Evolutionary conservation across 2,888 invertebrate species (phyloP), one percentile per base, ranked within the genome.

Genomic region (Podotricha telesiphe): DNA sequence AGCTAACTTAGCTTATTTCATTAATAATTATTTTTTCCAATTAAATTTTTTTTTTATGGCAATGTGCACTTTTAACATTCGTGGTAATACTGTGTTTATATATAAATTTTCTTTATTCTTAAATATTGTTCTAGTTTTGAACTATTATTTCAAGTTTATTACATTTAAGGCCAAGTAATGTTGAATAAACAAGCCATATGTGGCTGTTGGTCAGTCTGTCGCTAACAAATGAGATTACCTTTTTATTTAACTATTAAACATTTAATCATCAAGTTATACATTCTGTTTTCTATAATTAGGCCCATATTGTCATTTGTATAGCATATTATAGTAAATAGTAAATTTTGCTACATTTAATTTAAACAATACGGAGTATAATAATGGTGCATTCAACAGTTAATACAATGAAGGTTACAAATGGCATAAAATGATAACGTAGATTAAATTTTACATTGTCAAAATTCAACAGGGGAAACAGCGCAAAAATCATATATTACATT

Each of bases 401-500:
- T 79, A 79, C 77, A 81, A 70, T 78, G 76, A 79, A 79, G 78
- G 78, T 77, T 80, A 76, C 71, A 82, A 72, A 77, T 79, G n/a
- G 34, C 75, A 72, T 75, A 77, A 76, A 73, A 70, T 74, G 72
- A 73, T 68, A 73, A 75, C 71, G 67, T 71, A 73, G 58, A 77
- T 80, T 77, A 76, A 73, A 73, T 65, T 70, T 73, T 73, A 72
- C 73, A 77, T 89, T 90, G 89, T 89, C 90, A 80, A 80, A 77
- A 81, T 79, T 78, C 83, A 87, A 87, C 85, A 79, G 82, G 85
- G 84, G 84, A 83, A 85, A 84, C 77, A 79, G 78, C 72, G 77
- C 42, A n/a, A 22, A 79, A 76, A 78, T 79, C 73, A 73, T 75
- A 77, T 76, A 76, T 75, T 28, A 75, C 72, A 75, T n/a, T n/a